These are phyloP conservation scores for Drosophila paracracens DNA, from an alignment of 2,888 invertebrate species.

Conservation along the genomic window DNA sequence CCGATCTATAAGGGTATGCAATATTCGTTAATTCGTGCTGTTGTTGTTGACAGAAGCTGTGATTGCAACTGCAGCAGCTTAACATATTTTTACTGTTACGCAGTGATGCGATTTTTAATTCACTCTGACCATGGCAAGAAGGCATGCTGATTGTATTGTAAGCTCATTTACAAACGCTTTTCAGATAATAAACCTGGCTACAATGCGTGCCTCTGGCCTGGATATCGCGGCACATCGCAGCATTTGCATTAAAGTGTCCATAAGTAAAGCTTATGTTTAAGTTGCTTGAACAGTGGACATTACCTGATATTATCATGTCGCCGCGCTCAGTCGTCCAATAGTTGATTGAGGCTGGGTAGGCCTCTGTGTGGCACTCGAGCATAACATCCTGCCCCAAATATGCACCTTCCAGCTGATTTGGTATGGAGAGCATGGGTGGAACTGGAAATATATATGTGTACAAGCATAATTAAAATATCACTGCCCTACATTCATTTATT, in stretches of 20 bases:
- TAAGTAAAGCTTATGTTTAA: conserved; percentile 17
- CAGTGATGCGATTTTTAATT: conserved; percentile 49
- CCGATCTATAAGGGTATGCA: background rate
- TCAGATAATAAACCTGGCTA: conserved; percentile 57
- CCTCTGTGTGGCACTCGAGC: conserved; percentile 95
- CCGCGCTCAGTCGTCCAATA: conserved; percentile 97
- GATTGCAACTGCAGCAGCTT: conserved; percentile 39
- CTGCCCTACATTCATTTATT: background rate
- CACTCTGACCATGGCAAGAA: conserved; percentile 24
- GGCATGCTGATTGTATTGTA: conserved; percentile 69
- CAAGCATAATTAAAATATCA: background rate
- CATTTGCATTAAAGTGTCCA: conserved; percentile 8
- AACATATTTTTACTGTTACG: conserved; percentile 49
- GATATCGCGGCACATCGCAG: background rate
- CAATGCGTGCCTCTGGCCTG: background rate
- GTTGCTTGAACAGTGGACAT: conserved; percentile 72
- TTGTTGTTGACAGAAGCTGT: conserved; percentile 22
- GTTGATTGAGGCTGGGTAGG: conserved; percentile 96
- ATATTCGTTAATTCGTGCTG: background rate
- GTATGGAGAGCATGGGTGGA: conserved; percentile 97
- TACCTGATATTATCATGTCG: conserved; percentile 97
- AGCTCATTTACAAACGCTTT: conserved; percentile 70
- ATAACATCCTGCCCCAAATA: conserved; percentile 95
- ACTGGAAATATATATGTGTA: conserved; percentile 86
- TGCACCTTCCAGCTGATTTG: conserved; percentile 96